Evolutionary conservation across 2,888 invertebrate genomes (phyloP), one percentile per base, ranked within the genome.

Genomic region (Tigriopus californicus): DNA sequence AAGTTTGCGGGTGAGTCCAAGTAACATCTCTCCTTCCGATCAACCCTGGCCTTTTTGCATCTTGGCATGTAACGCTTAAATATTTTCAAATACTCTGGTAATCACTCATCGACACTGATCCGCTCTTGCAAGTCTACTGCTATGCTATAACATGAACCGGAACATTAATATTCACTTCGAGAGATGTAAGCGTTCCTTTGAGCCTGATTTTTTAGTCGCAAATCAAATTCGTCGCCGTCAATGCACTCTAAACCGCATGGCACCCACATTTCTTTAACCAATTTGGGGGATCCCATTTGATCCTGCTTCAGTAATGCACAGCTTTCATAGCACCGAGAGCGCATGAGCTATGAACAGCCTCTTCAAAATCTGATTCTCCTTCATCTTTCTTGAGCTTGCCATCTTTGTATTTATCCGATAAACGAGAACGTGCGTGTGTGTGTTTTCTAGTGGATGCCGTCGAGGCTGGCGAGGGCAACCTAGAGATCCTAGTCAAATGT

Each of bases 401-500:
- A 33, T 33, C 33, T 33, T n/a, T n/a, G n/a, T n/a, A n/a, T n/a
- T n/a, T n/a, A n/a, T n/a, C n/a, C n/a, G n/a, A n/a, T n/a, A n/a
- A n/a, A 33, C 8, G 33, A 33, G 33, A 33, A 33, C 8, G 33
- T 33, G 33, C 33, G 33, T 33, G 33, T 33, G 33, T 33, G 33
- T 5, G 3, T 33, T 40, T 44, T 51, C 54, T 62, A 77, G 92
- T 95, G 57, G 94, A 97, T 71, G 94, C 94, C 2, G 88, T 88
- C 63, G 85, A 90, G 70, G 92, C 95, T 52, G 97, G 97, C 12
- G 95, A 95, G 74, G 97, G 97, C 58, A 90, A 90, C 72, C 75
- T 97, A 64, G 95, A 97, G 74, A 95, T 97, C 65, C 91, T 92
- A 52, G 92, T 76, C 57, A 41, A 56, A 20, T 56, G 46, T 33